Conservation (phyloP, 2,888 invertebrate species). For the Meteorus cinctellus region DNA sequence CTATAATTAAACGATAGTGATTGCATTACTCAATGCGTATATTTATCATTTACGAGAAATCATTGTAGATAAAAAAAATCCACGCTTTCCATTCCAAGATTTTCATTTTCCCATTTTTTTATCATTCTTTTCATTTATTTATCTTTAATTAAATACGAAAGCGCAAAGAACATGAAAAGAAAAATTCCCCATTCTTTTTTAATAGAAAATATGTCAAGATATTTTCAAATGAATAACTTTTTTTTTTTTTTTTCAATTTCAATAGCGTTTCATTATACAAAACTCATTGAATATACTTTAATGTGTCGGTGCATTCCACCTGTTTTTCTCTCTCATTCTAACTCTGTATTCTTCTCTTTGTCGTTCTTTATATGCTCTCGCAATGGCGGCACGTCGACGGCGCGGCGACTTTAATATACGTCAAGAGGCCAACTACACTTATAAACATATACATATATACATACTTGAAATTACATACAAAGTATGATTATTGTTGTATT, state of each 20-base stretch:
- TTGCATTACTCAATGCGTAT: conserved; percentile 4
- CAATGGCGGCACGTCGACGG: conserved; percentile 35
- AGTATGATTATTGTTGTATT: neutral
- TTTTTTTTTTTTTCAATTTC: neutral
- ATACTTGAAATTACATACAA: neutral
- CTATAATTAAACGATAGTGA: conserved; percentile 28
- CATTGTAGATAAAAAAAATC: neutral
- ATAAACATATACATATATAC: conserved; percentile 29
- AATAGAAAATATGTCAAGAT: conserved; percentile 3
- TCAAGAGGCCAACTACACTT: conserved; percentile 38
- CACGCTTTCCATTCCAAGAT: neutral
- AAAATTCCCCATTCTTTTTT: neutral
- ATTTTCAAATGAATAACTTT: neutral
- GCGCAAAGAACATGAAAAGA: neutral
- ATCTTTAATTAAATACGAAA: neutral
- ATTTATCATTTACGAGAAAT: conserved; percentile 6
- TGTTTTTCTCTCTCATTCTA: conserved; percentile 21
- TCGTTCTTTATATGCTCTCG: conserved; percentile 23
- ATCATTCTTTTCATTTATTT: neutral
- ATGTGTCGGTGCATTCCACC: conserved; percentile 25
- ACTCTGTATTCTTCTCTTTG: neutral
- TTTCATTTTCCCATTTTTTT: neutral
- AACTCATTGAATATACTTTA: conserved; percentile 10
- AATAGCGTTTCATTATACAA: conserved; percentile 3
- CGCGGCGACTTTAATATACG: conserved; percentile 37